A percentile compares a stretch with the other conserved stretches of the same genome.
Conservation (phyloP, 2,797 vertebrate genomes). For the Enteromius radiatus region DNA sequence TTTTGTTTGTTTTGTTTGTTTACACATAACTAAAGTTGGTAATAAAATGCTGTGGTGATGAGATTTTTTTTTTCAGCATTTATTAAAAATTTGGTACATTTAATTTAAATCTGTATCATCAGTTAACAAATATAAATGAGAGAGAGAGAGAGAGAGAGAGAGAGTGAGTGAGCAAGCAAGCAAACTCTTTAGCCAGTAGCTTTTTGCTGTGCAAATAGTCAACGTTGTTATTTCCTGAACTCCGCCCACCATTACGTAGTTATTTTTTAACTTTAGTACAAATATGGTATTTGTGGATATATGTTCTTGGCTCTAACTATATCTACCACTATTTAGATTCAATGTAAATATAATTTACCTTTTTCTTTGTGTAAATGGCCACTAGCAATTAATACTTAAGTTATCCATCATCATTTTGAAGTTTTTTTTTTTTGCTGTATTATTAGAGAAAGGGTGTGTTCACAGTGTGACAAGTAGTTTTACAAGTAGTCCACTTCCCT, state of each 20-base stretch:
- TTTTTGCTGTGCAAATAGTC: constrained; percentile 1
- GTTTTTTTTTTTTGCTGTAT: not conserved
- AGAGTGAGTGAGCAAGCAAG: not conserved
- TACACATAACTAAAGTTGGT: not conserved
- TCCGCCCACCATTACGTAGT: not conserved
- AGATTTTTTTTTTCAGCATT: not conserved
- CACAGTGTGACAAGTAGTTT: not conserved
- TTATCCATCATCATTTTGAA: not conserved
- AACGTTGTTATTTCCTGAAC: not conserved
- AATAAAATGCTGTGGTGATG: not conserved
- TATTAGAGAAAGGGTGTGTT: not conserved
- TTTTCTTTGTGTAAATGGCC: not conserved
- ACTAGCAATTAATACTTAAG: not conserved
- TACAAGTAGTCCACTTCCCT: not conserved
- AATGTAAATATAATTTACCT: not conserved
- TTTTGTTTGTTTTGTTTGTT: not conserved
- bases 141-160: not conserved
- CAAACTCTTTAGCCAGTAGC: not conserved
- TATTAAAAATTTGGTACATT: not conserved
- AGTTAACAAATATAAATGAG: not conserved
- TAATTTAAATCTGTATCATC: not conserved
- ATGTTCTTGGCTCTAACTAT: not conserved
- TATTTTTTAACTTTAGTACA: not conserved
- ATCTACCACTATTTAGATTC: not conserved
- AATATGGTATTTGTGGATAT: not conserved